Evolutionary conservation across 2,797 vertebrate species (phyloP), one percentile per base, ranked within the genome.

Genomic region (Scarus forsteni): DNA sequence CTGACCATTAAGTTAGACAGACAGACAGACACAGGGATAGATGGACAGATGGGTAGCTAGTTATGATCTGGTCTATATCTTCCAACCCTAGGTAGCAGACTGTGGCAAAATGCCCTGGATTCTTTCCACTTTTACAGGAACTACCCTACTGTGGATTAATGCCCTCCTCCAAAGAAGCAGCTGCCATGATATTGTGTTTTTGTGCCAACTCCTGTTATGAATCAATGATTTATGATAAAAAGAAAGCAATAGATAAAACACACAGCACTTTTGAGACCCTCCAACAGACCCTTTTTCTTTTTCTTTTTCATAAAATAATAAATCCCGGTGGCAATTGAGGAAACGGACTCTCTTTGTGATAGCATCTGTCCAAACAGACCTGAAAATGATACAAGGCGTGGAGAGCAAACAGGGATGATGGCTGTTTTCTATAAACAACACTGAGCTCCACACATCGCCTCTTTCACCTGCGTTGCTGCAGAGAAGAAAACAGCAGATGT

Each of bases 91-190:
- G 43, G 5, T 6, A 45, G 43, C 13, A 45, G 75, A 88, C 73
- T 74, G 54, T 86, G 81, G 70, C 85, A 82, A 72, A 62, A 57
- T 40, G 76, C 79, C 84, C 68, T 59, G 88, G 80, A 88, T 84
- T 81, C 74, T 75, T 83, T 87, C 65, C 27, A 44, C 60, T 72
- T 70, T 61, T 34, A 54, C 77, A 86, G 84, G 81, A 85, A 75
- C 69, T 79, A 74, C 66, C 77, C 85, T 49, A 70, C 60, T 0
- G 66, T 3, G 87, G 81, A 85, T 91, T 89, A 87, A 79, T 53
- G 78, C 62, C 76, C 79, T 73, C 86, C 83, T 78, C 65, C 38
- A 43, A 80, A 58, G 73, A 74, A 74, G 70, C 87, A 89, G 70
- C 84, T 86, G 88, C 72, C 81, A 55, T 38, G 60, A 60, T 44